A percentile compares a stretch with the other conserved stretches of the same genome.
Evolutionary conservation across 2,888 invertebrate genomes (phyloP).

Genomic region (Leptothorax acervorum): DNA sequence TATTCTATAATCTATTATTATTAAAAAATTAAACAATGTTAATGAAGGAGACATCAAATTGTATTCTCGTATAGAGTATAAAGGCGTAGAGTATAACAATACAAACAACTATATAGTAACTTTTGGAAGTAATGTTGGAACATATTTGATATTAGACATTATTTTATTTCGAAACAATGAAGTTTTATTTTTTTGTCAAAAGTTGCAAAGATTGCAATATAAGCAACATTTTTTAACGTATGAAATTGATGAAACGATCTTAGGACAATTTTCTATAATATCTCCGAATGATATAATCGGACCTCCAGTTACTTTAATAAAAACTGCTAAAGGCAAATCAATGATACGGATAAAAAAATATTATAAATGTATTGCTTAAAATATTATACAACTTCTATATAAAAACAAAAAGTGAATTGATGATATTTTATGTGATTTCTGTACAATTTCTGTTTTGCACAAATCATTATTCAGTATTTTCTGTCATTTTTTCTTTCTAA

Average conservation of each 20-base stretch:
- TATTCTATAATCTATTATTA: no score
- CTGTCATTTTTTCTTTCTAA: no score
- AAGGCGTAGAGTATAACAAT: not conserved
- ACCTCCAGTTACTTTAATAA: not conserved
- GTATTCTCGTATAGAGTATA: not conserved
- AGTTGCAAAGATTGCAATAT: not conserved
- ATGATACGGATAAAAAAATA: not conserved
- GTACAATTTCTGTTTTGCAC: no score
- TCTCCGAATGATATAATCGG: not conserved
- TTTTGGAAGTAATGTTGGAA: not conserved
- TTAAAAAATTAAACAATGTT: no score
- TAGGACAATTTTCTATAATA: not conserved
- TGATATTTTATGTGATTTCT: no score
- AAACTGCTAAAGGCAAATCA: not conserved
- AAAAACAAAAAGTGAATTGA: no score
- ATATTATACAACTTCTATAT: no score
- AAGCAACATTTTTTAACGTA: not conserved
- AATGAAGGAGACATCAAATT: no score
- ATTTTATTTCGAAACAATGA: not conserved
- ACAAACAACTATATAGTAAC: not conserved
- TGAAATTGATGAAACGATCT: not conserved
- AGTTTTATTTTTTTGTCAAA: conserved; percentile 1
- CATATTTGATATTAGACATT: not conserved
- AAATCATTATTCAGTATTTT: no score
- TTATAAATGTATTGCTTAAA: not conserved